Conservation (phyloP, 2,888 invertebrate species). For the Papilio gigon region DNA sequence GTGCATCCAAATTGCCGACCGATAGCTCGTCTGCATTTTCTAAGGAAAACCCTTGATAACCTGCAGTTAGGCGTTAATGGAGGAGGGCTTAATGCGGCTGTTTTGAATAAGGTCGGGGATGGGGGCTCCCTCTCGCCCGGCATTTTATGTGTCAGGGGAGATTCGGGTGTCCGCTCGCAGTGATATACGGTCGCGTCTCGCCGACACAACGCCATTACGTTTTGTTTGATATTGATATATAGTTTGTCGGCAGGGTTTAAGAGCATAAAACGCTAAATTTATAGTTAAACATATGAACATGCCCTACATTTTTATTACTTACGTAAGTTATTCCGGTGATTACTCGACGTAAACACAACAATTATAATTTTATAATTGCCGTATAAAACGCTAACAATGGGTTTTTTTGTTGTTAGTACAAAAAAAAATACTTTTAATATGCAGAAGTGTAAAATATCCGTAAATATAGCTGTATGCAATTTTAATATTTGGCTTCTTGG, state of each 20-base stretch:
- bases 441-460: no score
- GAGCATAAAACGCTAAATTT: conserved; percentile 32
- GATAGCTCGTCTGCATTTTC: conserved; percentile 55
- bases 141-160: conserved; percentile 46
- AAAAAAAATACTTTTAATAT: no score
- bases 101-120: conserved; percentile 63
- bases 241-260: conserved; percentile 40
- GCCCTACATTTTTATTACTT: conserved; percentile 12
- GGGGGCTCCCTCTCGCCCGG: conserved; percentile 48
- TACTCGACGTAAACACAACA: not conserved
- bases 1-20: conserved; percentile 57
- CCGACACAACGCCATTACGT: conserved; percentile 53
- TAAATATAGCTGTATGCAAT: no score
- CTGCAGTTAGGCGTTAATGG: conserved; percentile 64
- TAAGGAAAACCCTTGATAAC: conserved; percentile 67
- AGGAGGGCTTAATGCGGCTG: conserved; percentile 61
- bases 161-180: conserved; percentile 55
- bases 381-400: not conserved
- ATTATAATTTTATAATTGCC: not conserved
- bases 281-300: conserved; percentile 26
- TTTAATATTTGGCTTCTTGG: no score
- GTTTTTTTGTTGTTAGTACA: not conserved
- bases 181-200: conserved; percentile 57
- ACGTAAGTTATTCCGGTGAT: not conserved
- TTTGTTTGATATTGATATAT: conserved; percentile 57